phyloP scores from a whole-genome alignment of 1,140 invertebrate species.

The Ceratosolen fusciceps region DNA sequence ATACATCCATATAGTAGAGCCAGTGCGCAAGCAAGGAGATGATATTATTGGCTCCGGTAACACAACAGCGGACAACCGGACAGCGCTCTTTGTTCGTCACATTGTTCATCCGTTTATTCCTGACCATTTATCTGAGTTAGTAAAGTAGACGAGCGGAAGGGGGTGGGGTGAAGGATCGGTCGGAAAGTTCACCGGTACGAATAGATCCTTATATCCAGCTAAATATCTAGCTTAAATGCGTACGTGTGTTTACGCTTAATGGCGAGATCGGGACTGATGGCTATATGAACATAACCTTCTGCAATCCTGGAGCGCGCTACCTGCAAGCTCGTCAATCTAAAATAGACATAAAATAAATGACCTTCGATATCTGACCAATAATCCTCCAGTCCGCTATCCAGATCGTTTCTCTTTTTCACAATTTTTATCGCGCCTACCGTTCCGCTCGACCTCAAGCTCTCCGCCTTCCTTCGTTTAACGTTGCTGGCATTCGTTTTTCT shows the following conservation, averaged over 20 bases:
- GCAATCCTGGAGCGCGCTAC: neutral
- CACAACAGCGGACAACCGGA: neutral
- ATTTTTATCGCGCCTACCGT: neutral
- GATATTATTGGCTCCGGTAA: neutral
- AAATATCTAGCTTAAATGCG: neutral
- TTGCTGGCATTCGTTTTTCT: neutral
- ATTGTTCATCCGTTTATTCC: neutral
- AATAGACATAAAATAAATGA: slow-evolving; percentile 14
- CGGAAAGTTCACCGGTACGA: too few species aligned
- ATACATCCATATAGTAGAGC: neutral
- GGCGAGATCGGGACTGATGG: neutral
- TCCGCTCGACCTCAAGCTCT: neutral
- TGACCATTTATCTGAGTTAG: neutral
- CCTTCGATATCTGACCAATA: slow-evolving; percentile 1
- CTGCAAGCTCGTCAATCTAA: neutral
- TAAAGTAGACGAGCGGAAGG: neutral
- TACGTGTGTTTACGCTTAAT: neutral
- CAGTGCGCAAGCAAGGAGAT: too few species aligned
- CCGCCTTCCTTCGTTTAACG: neutral
- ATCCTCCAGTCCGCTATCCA: neutral
- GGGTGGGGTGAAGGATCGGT: neutral
- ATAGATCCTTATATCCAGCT: too few species aligned
- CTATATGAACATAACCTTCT: neutral
- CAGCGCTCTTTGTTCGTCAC: too few species aligned
- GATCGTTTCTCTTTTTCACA: neutral